These are phyloP conservation scores for Dicentrarchus labrax DNA, from an alignment of 2,113 vertebrate genomes.

Conservation along the genomic window DNA sequence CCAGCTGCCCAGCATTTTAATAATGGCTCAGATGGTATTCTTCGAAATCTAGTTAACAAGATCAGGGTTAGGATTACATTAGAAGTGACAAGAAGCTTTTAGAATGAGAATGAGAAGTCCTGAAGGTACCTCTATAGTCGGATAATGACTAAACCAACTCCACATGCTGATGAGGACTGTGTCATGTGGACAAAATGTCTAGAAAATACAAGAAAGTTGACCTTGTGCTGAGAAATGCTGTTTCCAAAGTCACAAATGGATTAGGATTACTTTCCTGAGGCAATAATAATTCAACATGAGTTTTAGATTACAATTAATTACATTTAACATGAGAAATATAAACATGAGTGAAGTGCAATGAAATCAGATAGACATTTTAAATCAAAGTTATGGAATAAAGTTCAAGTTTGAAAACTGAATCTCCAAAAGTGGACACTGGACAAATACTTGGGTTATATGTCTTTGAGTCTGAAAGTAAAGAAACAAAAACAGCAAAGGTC, in stretches of 20 bases:
- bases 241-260: neutral
- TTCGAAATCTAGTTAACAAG: neutral
- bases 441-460: constrained; percentile 2
- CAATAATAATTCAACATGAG: neutral
- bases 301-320: neutral
- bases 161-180: neutral
- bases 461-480: neutral
- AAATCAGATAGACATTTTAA: constrained; percentile 15
- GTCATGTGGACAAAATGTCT: neutral
- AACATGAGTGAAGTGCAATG: neutral
- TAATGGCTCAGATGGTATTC: too few species aligned
- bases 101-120: neutral
- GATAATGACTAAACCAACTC: neutral
- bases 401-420: neutral
- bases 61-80: neutral
- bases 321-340: neutral
- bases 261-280: neutral
- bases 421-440: neutral
- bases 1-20: neutral
- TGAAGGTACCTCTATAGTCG: neutral
- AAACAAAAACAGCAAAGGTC: constrained; percentile 12
- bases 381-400: neutral
- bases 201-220: neutral
- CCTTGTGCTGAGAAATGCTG: neutral
- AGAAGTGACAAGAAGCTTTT: neutral